phyloP scores from a whole-genome alignment of 1,140 invertebrate genomes.

The Lepidurus arcticus region DNA sequence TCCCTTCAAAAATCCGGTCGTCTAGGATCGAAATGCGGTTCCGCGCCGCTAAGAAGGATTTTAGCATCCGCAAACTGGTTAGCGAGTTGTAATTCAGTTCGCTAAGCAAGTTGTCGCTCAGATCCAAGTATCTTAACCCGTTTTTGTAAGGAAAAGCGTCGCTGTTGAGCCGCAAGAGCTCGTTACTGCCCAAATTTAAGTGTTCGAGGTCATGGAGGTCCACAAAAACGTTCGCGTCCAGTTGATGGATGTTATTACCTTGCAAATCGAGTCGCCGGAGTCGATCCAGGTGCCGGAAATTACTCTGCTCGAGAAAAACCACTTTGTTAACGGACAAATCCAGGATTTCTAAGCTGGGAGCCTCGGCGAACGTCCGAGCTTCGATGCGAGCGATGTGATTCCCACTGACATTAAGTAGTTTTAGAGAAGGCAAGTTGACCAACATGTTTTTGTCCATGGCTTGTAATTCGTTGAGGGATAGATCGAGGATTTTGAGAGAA shows the following conservation, averaged over 20 bases:
- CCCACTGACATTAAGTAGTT: slow-evolving; percentile 66
- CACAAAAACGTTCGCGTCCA: slow-evolving; percentile 54
- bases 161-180: slow-evolving; percentile 42
- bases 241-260: slow-evolving; percentile 61
- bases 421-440: slow-evolving; percentile 57
- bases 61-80: slow-evolving; percentile 65
- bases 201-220: slow-evolving; percentile 68
- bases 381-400: slow-evolving; percentile 66
- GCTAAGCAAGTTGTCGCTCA: slow-evolving; percentile 65
- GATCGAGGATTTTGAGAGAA: slow-evolving; percentile 36
- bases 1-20: slow-evolving; percentile 46
- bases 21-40: slow-evolving; percentile 64
- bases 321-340: slow-evolving; percentile 74
- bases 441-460: slow-evolving; percentile 29
- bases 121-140: slow-evolving; percentile 51
- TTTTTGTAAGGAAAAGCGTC: slow-evolving; percentile 37
- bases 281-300: slow-evolving; percentile 67
- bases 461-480: slow-evolving; percentile 35
- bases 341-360: slow-evolving; percentile 68
- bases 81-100: slow-evolving; percentile 51
- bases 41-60: slow-evolving; percentile 65
- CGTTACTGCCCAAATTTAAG: slow-evolving; percentile 70
- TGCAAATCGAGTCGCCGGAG: slow-evolving; percentile 70
- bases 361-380: slow-evolving; percentile 65
- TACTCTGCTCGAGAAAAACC: slow-evolving; percentile 58